phyloP scores from a whole-genome alignment of 2,113 vertebrate genomes.

The Piprites chloris region DNA sequence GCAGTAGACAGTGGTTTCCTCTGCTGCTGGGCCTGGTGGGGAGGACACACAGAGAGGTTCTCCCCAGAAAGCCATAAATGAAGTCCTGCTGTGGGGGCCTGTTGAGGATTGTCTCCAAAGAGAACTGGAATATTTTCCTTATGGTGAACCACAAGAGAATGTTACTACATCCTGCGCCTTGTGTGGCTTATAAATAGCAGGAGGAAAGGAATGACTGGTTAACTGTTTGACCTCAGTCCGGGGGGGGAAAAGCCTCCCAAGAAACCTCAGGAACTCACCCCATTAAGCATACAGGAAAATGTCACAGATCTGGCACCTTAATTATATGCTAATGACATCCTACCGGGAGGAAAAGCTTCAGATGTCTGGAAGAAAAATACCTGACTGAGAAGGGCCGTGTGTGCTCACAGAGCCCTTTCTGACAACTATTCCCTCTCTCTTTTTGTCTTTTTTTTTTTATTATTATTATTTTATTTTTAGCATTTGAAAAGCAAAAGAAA shows the following conservation, averaged over 20 bases:
- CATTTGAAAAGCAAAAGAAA: neutral
- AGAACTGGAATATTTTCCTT: conserved; percentile 44
- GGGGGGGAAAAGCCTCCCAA: neutral
- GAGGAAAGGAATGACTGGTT: neutral
- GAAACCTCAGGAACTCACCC: conserved; percentile 20
- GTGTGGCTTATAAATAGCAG: neutral
- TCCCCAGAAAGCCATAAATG: neutral
- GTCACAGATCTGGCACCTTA: conserved; percentile 10
- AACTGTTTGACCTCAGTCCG: conserved; percentile 12
- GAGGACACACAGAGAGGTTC: neutral
- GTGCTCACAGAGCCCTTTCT: neutral
- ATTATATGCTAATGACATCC: conserved; percentile 46
- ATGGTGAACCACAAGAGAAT: conserved; percentile 31
- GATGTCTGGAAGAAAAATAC: neutral
- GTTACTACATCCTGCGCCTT: conserved; percentile 27
- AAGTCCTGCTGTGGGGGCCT: neutral
- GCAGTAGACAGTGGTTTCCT: neutral
- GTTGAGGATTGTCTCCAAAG: neutral
- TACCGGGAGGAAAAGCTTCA: neutral
- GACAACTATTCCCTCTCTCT: neutral
- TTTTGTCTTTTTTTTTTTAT: neutral
- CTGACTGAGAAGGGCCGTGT: neutral
- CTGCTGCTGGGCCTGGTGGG: neutral
- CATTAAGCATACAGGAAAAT: conserved; percentile 3
- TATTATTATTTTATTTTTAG: neutral